Conservation (phyloP, 2,888 invertebrate genomes). For the Leptopterna dolabrata region DNA sequence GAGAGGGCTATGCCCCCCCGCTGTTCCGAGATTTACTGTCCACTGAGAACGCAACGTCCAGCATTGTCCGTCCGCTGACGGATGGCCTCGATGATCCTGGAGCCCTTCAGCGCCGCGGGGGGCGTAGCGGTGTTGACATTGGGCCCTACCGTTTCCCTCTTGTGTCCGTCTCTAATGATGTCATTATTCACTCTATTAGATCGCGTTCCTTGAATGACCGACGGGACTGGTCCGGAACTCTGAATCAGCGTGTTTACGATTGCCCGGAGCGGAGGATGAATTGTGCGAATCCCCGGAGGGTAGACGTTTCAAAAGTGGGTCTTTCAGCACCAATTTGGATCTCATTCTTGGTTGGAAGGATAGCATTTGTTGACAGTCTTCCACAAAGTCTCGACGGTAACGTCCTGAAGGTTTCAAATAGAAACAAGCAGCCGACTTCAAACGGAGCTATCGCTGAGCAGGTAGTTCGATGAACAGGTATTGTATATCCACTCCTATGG, state of each 20-base stretch:
- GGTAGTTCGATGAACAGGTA: too few species aligned
- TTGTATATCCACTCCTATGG: too few species aligned
- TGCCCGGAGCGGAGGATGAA: background rate
- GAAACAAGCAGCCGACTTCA: too few species aligned
- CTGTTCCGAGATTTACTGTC: background rate
- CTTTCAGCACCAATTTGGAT: background rate
- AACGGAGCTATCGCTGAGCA: too few species aligned
- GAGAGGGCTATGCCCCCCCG: background rate
- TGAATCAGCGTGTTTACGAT: background rate
- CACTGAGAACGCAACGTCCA: background rate
- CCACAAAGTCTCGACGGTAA: too few species aligned
- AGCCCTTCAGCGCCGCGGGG: background rate
- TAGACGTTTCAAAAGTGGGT: background rate
- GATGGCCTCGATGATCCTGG: background rate
- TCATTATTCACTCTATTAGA: constrained; percentile 3
- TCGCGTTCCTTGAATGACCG: background rate
- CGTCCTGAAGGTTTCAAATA: too few species aligned
- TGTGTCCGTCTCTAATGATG: background rate
- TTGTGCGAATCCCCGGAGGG: background rate
- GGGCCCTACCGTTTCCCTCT: background rate
- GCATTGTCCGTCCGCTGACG: background rate
- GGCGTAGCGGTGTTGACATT: background rate
- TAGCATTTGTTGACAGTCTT: too few species aligned
- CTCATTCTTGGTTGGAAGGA: background rate
- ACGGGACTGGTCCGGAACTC: background rate